These are phyloP conservation scores for Plectrocnemia conspersa DNA, from an alignment of 1,140 invertebrate genomes.

Conservation along the genomic window DNA sequence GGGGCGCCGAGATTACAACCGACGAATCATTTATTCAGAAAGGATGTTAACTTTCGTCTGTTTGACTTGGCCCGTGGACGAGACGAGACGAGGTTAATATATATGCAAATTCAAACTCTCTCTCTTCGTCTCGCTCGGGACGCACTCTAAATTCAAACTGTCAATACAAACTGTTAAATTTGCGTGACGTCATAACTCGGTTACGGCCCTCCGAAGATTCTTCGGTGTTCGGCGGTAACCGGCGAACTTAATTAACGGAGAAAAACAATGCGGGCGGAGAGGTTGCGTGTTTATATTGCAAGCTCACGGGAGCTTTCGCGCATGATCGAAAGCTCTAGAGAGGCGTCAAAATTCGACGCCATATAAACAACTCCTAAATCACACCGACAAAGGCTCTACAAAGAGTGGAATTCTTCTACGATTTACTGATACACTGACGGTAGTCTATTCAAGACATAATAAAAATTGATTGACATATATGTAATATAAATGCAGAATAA, in stretches of 20 bases:
- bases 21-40: slow-evolving; percentile 33
- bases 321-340: neutral
- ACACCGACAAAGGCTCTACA: no score
- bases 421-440: no score
- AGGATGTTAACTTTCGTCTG: slow-evolving; percentile 32
- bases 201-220: slow-evolving; percentile 5
- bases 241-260: slow-evolving; percentile 5
- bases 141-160: slow-evolving; percentile 22
- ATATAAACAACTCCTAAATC: no score
- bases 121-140: neutral
- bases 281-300: neutral
- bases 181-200: slow-evolving; percentile 20
- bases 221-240: no score
- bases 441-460: no score
- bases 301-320: neutral
- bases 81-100: slow-evolving; percentile 30
- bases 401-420: no score
- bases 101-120: slow-evolving; percentile 26
- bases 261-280: neutral
- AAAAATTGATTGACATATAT: no score
- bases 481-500: no score
- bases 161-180: slow-evolving; percentile 23
- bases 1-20: slow-evolving; percentile 29
- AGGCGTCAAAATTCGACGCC: neutral
- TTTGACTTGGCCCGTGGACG: slow-evolving; percentile 20